Evolutionary conservation across 2,113 vertebrate genomes (phyloP).

Genomic region (Elanoides forficatus): DNA sequence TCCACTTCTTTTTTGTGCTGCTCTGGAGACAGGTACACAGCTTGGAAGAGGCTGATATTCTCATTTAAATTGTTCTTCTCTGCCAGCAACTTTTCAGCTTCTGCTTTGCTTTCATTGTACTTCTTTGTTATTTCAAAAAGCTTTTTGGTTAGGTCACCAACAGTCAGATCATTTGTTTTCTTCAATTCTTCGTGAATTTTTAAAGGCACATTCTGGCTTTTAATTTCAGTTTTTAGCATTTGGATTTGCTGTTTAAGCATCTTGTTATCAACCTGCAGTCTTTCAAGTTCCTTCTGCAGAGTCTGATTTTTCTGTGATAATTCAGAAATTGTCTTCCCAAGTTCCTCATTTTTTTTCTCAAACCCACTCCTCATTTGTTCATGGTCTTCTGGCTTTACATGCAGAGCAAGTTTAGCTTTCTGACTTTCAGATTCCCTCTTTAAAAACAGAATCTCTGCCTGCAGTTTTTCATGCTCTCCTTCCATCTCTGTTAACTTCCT

Average conservation of each 20-base stretch:
- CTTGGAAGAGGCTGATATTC: conserved; percentile 69
- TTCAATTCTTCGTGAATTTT: conserved; percentile 82
- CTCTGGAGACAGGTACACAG: conserved; percentile 70
- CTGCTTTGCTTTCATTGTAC: conserved; percentile 77
- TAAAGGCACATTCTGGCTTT: conserved; percentile 80
- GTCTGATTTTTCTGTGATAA: conserved; percentile 79
- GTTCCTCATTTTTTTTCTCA: conserved; percentile 74
- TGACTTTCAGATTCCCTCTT: conserved; percentile 76
- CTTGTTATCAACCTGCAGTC: conserved; percentile 75
- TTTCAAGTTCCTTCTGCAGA: conserved; percentile 82
- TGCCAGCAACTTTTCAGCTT: conserved; percentile 74
- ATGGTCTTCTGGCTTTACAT: conserved; percentile 73
- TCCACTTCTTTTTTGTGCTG: conserved; percentile 74
- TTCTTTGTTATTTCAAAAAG: conserved; percentile 80
- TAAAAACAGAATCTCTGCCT: conserved; percentile 78
- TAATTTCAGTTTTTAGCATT: conserved; percentile 77
- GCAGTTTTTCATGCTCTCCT: conserved; percentile 77
- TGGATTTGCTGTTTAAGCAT: conserved; percentile 83
- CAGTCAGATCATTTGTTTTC: conserved; percentile 69
- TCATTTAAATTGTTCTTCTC: conserved; percentile 78
- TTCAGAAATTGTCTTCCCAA: conserved; percentile 80
- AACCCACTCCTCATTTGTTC: conserved; percentile 72
- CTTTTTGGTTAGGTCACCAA: conserved; percentile 84
- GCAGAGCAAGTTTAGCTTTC: conserved; percentile 45
- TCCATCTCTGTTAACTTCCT: conserved; percentile 78